A percentile compares a stretch with the other conserved stretches of the same genome.
phyloP scores from a whole-genome alignment of 2,113 vertebrate species.

The Gnathonemus longibarbis region DNA sequence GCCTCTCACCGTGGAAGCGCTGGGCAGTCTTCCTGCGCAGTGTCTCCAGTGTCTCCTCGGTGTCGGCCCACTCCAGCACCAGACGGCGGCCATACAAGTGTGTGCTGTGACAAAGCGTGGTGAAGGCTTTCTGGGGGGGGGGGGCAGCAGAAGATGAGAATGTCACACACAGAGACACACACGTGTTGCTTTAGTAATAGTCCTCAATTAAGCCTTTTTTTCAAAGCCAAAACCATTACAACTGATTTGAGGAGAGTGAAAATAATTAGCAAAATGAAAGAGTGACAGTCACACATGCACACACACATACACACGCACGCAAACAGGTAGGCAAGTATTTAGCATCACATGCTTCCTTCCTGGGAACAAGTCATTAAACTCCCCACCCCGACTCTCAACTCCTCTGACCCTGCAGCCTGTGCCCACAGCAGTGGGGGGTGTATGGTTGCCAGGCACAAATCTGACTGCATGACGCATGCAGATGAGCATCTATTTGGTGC shows the following conservation, averaged over 20 bases:
- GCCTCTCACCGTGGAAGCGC: constrained; percentile 77
- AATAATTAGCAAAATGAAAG: background rate
- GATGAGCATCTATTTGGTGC: constrained; percentile 13
- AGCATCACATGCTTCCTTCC: background rate
- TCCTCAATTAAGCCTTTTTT: background rate
- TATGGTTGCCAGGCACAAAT: background rate
- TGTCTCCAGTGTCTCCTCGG: constrained; percentile 76
- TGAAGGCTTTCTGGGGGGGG: constrained; percentile 78
- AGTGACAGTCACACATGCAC: background rate
- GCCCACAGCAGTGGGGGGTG: background rate
- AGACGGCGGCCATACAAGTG: constrained; percentile 90
- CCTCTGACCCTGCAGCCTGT: background rate
- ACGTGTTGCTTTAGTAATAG: background rate
- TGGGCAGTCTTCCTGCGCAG: constrained; percentile 80
- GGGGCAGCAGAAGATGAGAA: background rate
- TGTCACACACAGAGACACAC: background rate
- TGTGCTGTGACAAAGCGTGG: constrained; percentile 89
- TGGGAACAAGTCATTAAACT: background rate
- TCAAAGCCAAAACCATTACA: background rate
- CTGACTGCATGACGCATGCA: background rate
- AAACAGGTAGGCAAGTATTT: background rate
- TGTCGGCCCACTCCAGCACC: constrained; percentile 90
- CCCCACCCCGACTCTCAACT: background rate
- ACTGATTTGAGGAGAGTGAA: background rate
- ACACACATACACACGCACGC: background rate